These are phyloP conservation scores for Hexactinellida sp. DNA, from an alignment of 37 sponge, comb jelly and placozoan species.

Conservation along the genomic window DNA sequence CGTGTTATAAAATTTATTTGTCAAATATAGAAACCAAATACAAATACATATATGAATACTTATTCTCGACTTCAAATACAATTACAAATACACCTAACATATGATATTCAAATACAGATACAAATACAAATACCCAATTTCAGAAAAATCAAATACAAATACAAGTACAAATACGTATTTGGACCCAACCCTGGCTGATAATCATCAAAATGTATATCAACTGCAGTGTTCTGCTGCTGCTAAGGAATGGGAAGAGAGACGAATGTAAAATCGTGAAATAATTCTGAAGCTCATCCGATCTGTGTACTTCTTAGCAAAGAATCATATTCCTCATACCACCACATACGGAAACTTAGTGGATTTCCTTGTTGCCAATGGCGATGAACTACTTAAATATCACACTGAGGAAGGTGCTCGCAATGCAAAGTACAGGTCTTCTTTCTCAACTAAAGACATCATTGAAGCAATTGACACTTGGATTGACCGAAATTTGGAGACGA, in stretches of 20 bases:
- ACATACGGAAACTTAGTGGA: background rate
- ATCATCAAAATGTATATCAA: background rate
- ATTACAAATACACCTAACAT: no score
- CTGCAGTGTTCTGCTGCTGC: background rate
- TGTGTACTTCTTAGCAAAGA: background rate
- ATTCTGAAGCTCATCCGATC: background rate
- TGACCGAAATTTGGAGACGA: background rate
- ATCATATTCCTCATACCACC: slow-evolving; percentile 1
- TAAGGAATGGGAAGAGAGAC: background rate
- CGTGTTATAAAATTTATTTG: no score
- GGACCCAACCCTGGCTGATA: no score
- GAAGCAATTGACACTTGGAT: slow-evolving; percentile 14
- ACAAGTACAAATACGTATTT: no score
- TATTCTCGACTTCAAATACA: no score
- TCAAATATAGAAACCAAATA: no score
- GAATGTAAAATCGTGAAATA: background rate
- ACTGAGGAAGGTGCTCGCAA: background rate
- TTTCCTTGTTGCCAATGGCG: background rate
- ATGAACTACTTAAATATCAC: background rate
- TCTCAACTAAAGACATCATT: background rate
- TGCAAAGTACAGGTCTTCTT: background rate
- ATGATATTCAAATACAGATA: no score
- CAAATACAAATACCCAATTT: no score
- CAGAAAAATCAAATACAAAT: no score
- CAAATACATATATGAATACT: no score